phyloP scores from a whole-genome alignment of 2,113 vertebrate species.

The Euleptes europaea region DNA sequence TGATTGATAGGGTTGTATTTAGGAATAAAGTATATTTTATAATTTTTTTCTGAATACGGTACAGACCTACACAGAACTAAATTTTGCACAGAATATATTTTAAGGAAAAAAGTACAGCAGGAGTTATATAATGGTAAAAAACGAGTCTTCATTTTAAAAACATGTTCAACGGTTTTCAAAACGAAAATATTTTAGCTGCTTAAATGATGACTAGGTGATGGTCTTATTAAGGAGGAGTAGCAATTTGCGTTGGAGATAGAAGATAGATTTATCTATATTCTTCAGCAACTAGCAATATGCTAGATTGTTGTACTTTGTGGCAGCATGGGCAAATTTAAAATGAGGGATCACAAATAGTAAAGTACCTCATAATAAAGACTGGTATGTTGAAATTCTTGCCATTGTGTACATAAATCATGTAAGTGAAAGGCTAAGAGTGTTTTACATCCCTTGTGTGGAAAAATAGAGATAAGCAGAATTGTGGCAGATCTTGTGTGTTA shows the following conservation, averaged over 20 bases:
- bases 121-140: conserved; percentile 71
- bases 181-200: conserved; percentile 64
- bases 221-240: conserved; percentile 23
- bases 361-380: conserved; percentile 45
- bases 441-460: conserved; percentile 46
- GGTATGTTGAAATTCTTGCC: conserved; percentile 61
- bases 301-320: conserved; percentile 60
- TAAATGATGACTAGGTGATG: conserved; percentile 45
- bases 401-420: conserved; percentile 63
- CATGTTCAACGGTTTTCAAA: conserved; percentile 59
- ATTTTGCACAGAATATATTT: conserved; percentile 84
- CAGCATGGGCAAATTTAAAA: conserved; percentile 49
- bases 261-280: conserved; percentile 57
- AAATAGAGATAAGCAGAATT: conserved; percentile 67
- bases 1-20: conserved; percentile 76
- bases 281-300: conserved; percentile 67
- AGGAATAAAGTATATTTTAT: conserved; percentile 76
- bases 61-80: conserved; percentile 76
- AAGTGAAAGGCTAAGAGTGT: conserved; percentile 48
- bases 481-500: conserved; percentile 67
- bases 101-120: conserved; percentile 63
- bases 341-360: conserved; percentile 48
- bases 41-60: conserved; percentile 74
- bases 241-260: conserved; percentile 44
- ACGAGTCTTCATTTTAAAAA: conserved; percentile 54